Evolutionary conservation across 2,113 vertebrate species (phyloP), one percentile per base, ranked within the genome.

Genomic region (Calyptommatus sinebrachiatus): DNA sequence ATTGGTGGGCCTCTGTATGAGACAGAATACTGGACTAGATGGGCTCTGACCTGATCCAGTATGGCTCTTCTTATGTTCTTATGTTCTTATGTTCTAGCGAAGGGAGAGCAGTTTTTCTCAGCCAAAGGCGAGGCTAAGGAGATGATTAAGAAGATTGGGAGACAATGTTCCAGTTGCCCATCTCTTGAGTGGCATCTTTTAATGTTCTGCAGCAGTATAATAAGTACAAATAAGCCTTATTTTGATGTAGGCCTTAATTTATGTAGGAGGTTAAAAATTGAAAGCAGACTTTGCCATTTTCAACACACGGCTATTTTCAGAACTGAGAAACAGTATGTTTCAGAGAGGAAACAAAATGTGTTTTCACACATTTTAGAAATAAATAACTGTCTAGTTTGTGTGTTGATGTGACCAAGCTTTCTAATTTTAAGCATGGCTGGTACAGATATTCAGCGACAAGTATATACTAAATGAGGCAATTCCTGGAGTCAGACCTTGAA

Each of bases 401-500:
- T 1, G 14, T 1, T 24, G 12, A 4, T 53, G 48, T 57, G 76
- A 77, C 22, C 26, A 21, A 77, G 46, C 14, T 28, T 68, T 65
- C 21, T 14, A 50, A 48, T 53, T 77, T 57, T 78, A 71, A 78
- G 9, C 26, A 31, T 22, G 48, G 48, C 77, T 70, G 35, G 35
- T n/a, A 78, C 68, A 81, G 50, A 57, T 46, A 65, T 41, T 31
- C 22, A 62, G 70, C 9, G 65, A 2, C 48, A 63, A 53, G 10
- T 16, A 3, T 5, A 68, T 0, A 0, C 2, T 24, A 29, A 2
- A 22, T 75, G 26, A 2, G 9, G 22, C 21, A 11, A 0, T 12
- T 26, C 12, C 1, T 16, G 71, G 60, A 24, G 60, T 24, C 48
- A n/a, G 14, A 22, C 31, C 3, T 21, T n/a, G 14, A 48, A 71